Percentiles rank a stretch among this genome's conserved stretches.
These are phyloP conservation scores for Nomada lathburiana DNA, from an alignment of 2,888 invertebrate species.

Conservation along the genomic window DNA sequence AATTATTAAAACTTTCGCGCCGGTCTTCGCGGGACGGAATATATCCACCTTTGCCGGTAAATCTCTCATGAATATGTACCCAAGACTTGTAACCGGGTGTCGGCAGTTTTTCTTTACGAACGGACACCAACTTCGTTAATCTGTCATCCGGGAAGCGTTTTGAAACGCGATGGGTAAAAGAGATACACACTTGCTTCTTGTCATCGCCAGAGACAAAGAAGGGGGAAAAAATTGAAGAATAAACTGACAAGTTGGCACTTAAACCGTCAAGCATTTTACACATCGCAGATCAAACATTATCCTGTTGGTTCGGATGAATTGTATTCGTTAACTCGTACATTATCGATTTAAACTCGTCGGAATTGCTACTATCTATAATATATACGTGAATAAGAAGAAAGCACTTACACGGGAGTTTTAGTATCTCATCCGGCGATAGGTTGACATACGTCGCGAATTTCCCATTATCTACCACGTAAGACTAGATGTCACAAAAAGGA, in stretches of 20 bases:
- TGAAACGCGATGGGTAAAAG: constrained; percentile 33
- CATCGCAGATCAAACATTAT: too few species aligned
- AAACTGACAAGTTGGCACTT: neutral
- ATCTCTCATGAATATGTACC: constrained; percentile 59
- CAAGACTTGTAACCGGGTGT: constrained; percentile 38
- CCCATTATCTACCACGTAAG: constrained; percentile 21
- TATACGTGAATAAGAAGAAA: too few species aligned
- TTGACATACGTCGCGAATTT: constrained; percentile 13
- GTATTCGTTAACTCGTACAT: neutral
- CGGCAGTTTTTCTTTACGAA: constrained; percentile 51
- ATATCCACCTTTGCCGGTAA: constrained; percentile 49
- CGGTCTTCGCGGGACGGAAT: constrained; percentile 29
- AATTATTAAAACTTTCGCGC: constrained; percentile 65
- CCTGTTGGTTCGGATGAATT: too few species aligned
- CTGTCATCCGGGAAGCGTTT: constrained; percentile 50
- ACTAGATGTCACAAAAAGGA: constrained; percentile 31
- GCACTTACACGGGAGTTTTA: too few species aligned
- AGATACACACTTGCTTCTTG: neutral
- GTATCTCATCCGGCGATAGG: constrained; percentile 12
- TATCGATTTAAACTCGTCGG: neutral
- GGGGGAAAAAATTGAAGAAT: too few species aligned
- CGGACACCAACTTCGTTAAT: constrained; percentile 49
- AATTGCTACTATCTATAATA: neutral
- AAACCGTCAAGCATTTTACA: too few species aligned
- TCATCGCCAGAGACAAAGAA: neutral